These are phyloP conservation scores for Tholera decimalis DNA, from an alignment of 2,888 invertebrate genomes.

Conservation along the genomic window DNA sequence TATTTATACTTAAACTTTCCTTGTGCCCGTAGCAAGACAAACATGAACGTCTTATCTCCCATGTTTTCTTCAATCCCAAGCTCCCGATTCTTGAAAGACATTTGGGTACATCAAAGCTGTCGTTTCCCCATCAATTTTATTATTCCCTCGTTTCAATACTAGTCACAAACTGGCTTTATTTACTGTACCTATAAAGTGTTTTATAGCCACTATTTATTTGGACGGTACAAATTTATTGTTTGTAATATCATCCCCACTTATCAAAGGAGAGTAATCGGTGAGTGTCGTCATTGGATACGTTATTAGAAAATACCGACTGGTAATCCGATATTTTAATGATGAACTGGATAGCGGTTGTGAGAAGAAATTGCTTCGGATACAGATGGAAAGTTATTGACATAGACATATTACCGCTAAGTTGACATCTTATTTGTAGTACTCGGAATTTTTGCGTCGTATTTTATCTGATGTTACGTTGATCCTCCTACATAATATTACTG, in stretches of 20 bases:
- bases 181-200: constrained; percentile 65
- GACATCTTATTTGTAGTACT: constrained; percentile 4
- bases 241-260: constrained; percentile 68
- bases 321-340: constrained; percentile 59
- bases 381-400: constrained; percentile 22
- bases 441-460: neutral
- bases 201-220: constrained; percentile 66
- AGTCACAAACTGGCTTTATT: constrained; percentile 58
- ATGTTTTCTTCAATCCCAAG: constrained; percentile 13
- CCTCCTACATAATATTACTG: constrained; percentile 1
- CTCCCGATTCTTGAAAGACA: constrained; percentile 16
- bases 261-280: constrained; percentile 63
- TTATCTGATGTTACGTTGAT: neutral
- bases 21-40: constrained; percentile 9
- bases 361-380: constrained; percentile 34
- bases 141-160: constrained; percentile 47
- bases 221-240: constrained; percentile 63
- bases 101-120: constrained; percentile 34
- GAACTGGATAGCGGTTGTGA: constrained; percentile 31
- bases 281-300: constrained; percentile 56
- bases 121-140: constrained; percentile 48
- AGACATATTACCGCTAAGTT: constrained; percentile 27
- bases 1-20: constrained; percentile 38
- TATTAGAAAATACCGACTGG: constrained; percentile 63
- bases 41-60: constrained; percentile 18